Evolutionary conservation across 2,113 vertebrate genomes (phyloP), one percentile per base, ranked within the genome.

Genomic region (Eonycteris spelaea): DNA sequence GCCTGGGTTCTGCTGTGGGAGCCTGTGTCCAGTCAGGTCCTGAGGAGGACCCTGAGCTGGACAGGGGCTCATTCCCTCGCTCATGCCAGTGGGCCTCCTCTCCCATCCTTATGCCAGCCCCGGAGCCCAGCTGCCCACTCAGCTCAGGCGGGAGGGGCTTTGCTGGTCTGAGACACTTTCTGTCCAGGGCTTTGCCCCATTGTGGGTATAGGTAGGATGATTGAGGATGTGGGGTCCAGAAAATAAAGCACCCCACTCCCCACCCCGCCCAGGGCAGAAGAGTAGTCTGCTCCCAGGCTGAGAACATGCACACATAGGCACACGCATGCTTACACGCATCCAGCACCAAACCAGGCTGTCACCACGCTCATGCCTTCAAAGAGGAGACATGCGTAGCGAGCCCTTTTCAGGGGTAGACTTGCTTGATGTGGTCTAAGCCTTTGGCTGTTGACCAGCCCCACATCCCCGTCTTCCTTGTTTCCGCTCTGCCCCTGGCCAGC

Each of bases 241-340:
- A 57, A 19, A 53, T 38, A 65, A 24, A 40, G 15, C 40, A n/a
- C 40, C n/a, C 40, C 40, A 2, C 24, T 7, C 5, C 6, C 3
- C 28, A 2, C 43, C 1, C 51, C 2, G n/a, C n/a, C n/a, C n/a
- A 0, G 28, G 35, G 16, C 38, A 19, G 43, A 16, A 48, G 57
- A 33, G 35, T 24, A 33, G 35, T 24, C 30, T 48, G 16, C 24
- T 13, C 22, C 30, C 13, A 22, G 79, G 63, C 53, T 33, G 43
- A 28, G 28, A 24, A 51, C 1, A 5, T 3, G 15, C 1, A 3
- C n/a, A 3, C 14, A 18, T 19, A 12, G 11, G 10, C 5, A 51
- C 6, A 0, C 7, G 30, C 57, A 9, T 8, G 19, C 30, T 6
- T 19, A 7, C 22, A 57, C 6, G 26, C 38, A 59, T 2, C n/a